Evolutionary conservation across 2,888 invertebrate genomes (phyloP).

Genomic region (Trachelus troglodyta): DNA sequence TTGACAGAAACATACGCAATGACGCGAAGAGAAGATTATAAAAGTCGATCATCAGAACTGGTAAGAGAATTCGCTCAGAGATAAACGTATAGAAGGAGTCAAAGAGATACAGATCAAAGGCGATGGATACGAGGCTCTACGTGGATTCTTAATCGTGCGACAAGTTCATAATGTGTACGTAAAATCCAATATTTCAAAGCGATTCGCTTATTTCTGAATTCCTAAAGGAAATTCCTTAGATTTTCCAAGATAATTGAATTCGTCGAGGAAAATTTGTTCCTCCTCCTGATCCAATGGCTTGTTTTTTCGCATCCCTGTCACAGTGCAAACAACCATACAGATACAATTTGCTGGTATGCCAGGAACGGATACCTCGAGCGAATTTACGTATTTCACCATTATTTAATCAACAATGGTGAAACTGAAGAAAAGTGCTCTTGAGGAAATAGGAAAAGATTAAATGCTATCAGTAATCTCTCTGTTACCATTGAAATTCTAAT

Average conservation of each 20-base stretch:
- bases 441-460: neutral
- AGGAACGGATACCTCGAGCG: neutral
- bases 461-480: neutral
- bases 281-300: neutral
- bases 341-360: neutral
- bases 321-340: neutral
- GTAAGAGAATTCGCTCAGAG: neutral
- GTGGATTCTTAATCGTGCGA: neutral
- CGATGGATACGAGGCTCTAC: neutral
- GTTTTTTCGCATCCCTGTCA: neutral
- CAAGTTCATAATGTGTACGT: neutral
- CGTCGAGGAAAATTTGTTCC: neutral
- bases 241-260: neutral
- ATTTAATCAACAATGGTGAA: neutral
- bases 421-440: neutral
- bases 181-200: neutral
- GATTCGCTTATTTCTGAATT: neutral
- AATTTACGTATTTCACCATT: too few species aligned
- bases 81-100: neutral
- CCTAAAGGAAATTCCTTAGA: neutral
- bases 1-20: too few species aligned
- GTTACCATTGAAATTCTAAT: neutral
- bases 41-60: neutral
- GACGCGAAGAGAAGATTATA: neutral
- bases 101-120: neutral